Conservation (phyloP, 2,888 invertebrate genomes). For the Drosophila borealis region DNA sequence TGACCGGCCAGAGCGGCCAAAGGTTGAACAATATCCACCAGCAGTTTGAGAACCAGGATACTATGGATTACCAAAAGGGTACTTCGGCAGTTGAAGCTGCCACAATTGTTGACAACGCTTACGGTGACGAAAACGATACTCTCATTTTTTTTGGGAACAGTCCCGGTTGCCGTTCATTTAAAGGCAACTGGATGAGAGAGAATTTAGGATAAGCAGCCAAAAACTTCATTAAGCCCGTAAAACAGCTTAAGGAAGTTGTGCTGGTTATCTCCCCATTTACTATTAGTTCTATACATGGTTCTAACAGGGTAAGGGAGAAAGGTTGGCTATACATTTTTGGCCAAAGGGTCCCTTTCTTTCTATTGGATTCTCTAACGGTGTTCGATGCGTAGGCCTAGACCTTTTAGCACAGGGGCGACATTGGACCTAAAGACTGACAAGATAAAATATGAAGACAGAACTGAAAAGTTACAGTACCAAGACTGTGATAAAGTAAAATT, state of each 20-base stretch:
- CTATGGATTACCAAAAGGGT: background rate
- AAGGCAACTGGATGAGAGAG: background rate
- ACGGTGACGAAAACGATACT: background rate
- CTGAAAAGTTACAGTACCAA: too few species aligned
- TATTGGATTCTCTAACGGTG: too few species aligned
- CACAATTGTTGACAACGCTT: background rate
- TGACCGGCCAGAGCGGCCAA: background rate
- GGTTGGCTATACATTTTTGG: too few species aligned
- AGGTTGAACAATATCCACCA: background rate
- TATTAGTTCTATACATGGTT: conserved; percentile 1
- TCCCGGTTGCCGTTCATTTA: background rate
- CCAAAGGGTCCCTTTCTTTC: too few species aligned
- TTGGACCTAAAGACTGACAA: too few species aligned
- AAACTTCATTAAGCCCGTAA: background rate
- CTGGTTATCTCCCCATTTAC: background rate
- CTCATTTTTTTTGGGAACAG: background rate
- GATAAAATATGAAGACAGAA: too few species aligned
- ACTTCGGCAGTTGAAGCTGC: background rate
- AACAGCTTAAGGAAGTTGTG: background rate
- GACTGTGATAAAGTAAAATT: too few species aligned
- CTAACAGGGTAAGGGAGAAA: background rate
- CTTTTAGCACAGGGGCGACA: too few species aligned
- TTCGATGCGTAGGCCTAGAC: too few species aligned
- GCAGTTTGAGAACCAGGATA: background rate
- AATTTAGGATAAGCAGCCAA: background rate